Evolutionary conservation across 2,797 vertebrate species (phyloP), one percentile per base, ranked within the genome.

Genomic region (Vipera latastei): DNA sequence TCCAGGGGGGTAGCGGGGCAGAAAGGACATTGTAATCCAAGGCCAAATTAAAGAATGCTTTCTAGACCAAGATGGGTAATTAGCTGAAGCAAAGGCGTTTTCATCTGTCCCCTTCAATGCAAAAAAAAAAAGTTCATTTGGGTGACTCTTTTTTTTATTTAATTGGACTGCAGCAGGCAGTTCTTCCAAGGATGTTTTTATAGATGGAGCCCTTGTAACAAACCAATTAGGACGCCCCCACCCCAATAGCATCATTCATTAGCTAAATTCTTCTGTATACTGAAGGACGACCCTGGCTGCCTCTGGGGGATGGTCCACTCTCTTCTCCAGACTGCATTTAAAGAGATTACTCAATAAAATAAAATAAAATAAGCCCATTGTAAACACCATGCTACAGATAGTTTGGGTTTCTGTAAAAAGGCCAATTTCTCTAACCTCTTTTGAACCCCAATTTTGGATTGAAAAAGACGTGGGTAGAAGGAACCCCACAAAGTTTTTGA

Each of bases 21-120:
- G 96, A 96, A 97, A 94, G 95, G 96, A 95, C 95, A 95, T 96
- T 95, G 96, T 95, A 96, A 95, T 97, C 95, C 32, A 1, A 92
- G 95, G 95, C 94, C n/a, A 95, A 93, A 94, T 97, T 97, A 94
- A 97, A 96, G 95, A 96, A 92, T 96, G 63, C 90, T 96, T 96
- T 91, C 61, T 93, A 91, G 83, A 88, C 95, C 9, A 96, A 97
- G 96, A 96, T 95, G 92, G 94, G 94, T 96, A 97, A 97, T 98
- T 97, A 97, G 95, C 95, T 95, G 92, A 78, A 94, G 86, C 93
- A 94, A 96, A 95, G 92, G 65, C 91, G 93, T 96, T 90, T 97
- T 96, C 97, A 92, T 97, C 97, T 96, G 95, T 97, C 96, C 95
- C 91, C 92, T 93, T 96, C 95, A 95, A 89, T 95, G 94, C 96